A percentile compares a stretch with the other conserved stretches of the same genome.
These are phyloP conservation scores for Esox masquinongy DNA, from an alignment of 2,797 vertebrate species.

Conservation along the genomic window DNA sequence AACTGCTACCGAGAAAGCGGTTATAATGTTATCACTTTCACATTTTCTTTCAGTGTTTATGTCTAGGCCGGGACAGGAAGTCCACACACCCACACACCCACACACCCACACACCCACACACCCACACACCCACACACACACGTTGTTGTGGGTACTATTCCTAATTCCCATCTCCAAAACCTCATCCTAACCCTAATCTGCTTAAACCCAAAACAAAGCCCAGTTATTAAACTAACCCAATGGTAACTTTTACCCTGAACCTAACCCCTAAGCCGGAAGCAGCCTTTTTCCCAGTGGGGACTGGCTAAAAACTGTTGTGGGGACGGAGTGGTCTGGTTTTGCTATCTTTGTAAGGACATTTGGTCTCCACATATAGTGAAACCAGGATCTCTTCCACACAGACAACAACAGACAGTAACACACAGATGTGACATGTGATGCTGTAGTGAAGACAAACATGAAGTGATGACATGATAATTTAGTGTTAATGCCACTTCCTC, in stretches of 20 bases:
- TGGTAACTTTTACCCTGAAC: too few species aligned
- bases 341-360: too few species aligned
- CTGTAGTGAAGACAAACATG: background rate
- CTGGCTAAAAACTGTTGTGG: too few species aligned
- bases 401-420: background rate
- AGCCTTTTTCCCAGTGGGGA: too few species aligned
- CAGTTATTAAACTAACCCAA: too few species aligned
- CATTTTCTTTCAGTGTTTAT: constrained; percentile 1
- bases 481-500: background rate
- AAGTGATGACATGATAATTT: background rate
- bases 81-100: background rate
- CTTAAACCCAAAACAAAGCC: too few species aligned
- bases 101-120: background rate
- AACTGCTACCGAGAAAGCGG: background rate
- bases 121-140: background rate
- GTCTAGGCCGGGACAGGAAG: constrained; percentile 9
- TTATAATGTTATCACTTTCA: constrained; percentile 7
- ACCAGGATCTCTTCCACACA: too few species aligned
- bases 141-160: background rate
- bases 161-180: too few species aligned
- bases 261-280: too few species aligned
- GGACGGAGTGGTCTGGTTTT: too few species aligned
- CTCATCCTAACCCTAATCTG: too few species aligned
- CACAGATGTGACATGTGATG: background rate
- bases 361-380: too few species aligned